Percentiles rank a stretch among this genome's conserved stretches.
Conservation (phyloP, 2,888 invertebrate species). For the Drosophila pseudotakahashii region DNA sequence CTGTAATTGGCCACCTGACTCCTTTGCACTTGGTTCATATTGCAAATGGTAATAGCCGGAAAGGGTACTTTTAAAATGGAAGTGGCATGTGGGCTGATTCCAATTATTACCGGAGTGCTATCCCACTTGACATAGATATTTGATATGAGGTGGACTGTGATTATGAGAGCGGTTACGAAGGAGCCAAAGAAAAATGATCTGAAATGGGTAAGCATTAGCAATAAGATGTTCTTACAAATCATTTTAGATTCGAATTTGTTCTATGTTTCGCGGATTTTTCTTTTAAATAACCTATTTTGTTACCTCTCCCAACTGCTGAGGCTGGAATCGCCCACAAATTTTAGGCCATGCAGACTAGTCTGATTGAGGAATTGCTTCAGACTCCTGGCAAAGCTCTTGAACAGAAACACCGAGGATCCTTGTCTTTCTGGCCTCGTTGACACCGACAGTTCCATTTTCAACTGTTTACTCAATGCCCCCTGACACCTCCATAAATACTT, state of each 20-base stretch:
- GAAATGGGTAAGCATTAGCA: background rate
- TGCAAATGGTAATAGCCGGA: slow-evolving; percentile 93
- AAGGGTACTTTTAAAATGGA: slow-evolving; percentile 89
- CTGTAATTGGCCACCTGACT: slow-evolving; percentile 86
- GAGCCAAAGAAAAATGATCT: slow-evolving; percentile 90
- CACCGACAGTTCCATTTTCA: slow-evolving; percentile 25
- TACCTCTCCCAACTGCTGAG: slow-evolving; percentile 76
- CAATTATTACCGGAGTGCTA: slow-evolving; percentile 91
- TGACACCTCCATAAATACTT: slow-evolving; percentile 31
- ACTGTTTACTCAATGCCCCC: slow-evolving; percentile 23
- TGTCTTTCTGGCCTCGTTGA: slow-evolving; percentile 7
- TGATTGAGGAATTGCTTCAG: slow-evolving; percentile 62
- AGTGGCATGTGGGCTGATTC: slow-evolving; percentile 89
- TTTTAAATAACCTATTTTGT: too few species aligned
- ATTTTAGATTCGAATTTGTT: too few species aligned
- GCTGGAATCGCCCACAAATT: slow-evolving; percentile 70
- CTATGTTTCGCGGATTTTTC: too few species aligned
- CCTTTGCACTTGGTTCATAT: slow-evolving; percentile 91
- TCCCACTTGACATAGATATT: slow-evolving; percentile 90
- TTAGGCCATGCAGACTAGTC: slow-evolving; percentile 77
- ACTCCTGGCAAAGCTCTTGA: slow-evolving; percentile 52
- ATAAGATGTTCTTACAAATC: too few species aligned
- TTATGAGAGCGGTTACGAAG: slow-evolving; percentile 87
- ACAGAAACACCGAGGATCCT: slow-evolving; percentile 32
- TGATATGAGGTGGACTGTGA: slow-evolving; percentile 86